Conservation (phyloP, 1,140 invertebrate species). For the Subanguina moxae region DNA sequence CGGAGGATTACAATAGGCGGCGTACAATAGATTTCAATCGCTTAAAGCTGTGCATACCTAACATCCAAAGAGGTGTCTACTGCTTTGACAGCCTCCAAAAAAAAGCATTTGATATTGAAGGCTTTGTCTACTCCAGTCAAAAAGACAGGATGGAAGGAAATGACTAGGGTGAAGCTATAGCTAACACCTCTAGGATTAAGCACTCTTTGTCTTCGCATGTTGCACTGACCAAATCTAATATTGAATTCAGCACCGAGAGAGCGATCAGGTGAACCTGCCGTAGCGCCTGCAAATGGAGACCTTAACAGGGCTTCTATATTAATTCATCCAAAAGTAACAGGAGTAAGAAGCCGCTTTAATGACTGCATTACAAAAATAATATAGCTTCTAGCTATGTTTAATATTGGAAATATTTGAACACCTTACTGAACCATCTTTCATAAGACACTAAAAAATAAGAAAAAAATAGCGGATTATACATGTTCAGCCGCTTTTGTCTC, state of each 20-base stretch:
- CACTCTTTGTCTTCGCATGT: conserved; percentile 55
- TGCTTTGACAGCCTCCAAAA: conserved; percentile 54
- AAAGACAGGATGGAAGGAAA: conserved; percentile 57
- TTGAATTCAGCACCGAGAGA: conserved; percentile 37
- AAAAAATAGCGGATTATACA: too few species aligned
- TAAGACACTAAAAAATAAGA: neutral
- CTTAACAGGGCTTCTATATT: too few species aligned
- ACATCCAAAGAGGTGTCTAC: conserved; percentile 54
- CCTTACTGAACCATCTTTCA: conserved; percentile 17
- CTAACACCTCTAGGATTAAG: conserved; percentile 55
- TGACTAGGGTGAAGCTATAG: conserved; percentile 53
- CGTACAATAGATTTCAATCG: too few species aligned
- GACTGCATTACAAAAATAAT: too few species aligned
- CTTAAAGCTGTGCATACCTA: conserved; percentile 27
- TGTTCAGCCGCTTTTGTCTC: too few species aligned
- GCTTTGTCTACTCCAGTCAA: conserved; percentile 54
- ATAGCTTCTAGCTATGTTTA: too few species aligned
- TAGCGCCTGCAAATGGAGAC: neutral
- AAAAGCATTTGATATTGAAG: conserved; percentile 57
- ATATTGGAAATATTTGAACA: too few species aligned
- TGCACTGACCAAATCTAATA: conserved; percentile 54
- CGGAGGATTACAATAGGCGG: neutral
- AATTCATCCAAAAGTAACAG: too few species aligned
- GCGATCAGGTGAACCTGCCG: neutral
- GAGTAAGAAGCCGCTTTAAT: neutral